Evolutionary conservation across 1,140 invertebrate species (phyloP), one percentile per base, ranked within the genome.

Genomic region (Arion vulgaris): DNA sequence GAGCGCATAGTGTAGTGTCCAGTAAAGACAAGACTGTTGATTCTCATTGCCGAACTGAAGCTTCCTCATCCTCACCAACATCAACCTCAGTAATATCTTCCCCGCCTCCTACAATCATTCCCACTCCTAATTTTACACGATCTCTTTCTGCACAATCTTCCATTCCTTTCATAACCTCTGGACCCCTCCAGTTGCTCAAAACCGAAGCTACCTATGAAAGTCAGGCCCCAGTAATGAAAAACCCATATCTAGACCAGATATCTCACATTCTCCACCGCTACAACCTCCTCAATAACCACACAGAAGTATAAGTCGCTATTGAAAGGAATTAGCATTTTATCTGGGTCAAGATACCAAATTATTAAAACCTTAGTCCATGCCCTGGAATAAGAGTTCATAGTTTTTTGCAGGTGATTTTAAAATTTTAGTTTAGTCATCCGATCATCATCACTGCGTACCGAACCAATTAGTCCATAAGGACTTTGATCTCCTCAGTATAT

Each of bases 171-270:
- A 34, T 68, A 32, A 80, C 53, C 41, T 62, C 85, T 32, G 76
- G 26, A 4, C 82, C 85, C 89, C 89, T 39, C 88, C 88, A 26
- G 86, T 89, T 69, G 88, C 87, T 72, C 88, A 90, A 66, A 93
- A 94, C 94, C 95, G 72, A 96, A 95, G 88, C 95, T 95, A 4
- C 94, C 95, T 84, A 93, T 95, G 28, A 96, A 95, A 87, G 94
- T 94, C 26, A 96, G 96, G 91, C 95, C 0, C 94, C 95, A 79
- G 94, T 96, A 39, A 94, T 96, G 89, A 94, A 94, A 57, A 95
- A 57, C 83, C 79, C 19, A 39, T 19, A 28, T 49, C 49, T 23
- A 69, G 53, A 34, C 80, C 36, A 51, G 79, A 71, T 28, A 39
- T 78, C n/a, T 32, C n/a, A 17, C 19, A 5, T n/a, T 80, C 62